Conservation (phyloP, 2,797 vertebrate species). For the Psittacula derbiana region DNA sequence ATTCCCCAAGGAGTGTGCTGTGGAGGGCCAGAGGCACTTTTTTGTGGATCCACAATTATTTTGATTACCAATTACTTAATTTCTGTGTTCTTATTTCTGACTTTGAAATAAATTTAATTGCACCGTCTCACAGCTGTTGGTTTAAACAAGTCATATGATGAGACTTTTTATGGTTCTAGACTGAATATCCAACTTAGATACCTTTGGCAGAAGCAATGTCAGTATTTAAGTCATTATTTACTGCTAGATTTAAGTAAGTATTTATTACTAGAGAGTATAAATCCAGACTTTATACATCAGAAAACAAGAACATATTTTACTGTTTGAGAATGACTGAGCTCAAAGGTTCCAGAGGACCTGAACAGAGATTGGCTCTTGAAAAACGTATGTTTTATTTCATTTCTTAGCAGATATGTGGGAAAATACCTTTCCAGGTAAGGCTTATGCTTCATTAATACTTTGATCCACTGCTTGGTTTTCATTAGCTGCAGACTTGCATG, state of each 20-base stretch:
- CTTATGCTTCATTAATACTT: not conserved
- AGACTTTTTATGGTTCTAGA: not conserved
- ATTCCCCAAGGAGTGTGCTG: not conserved
- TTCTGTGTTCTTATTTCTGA: not conserved
- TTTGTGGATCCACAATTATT: not conserved
- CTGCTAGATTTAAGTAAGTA: not conserved
- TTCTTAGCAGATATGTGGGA: not conserved
- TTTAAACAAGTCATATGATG: not conserved
- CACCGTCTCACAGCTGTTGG: not conserved
- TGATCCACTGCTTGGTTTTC: not conserved
- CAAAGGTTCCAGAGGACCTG: not conserved
- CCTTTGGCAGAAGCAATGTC: not conserved
- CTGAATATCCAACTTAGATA: not conserved
- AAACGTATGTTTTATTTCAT: not conserved
- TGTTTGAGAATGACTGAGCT: not conserved
- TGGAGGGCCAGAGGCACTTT: not conserved
- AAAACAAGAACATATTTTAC: not conserved
- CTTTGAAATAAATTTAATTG: not conserved
- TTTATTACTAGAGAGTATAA: not conserved
- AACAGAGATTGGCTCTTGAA: not conserved
- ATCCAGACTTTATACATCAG: not conserved
- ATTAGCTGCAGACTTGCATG: not conserved
- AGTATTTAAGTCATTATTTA: slow-evolving; percentile 5
- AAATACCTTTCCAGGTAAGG: not conserved
- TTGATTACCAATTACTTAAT: not conserved